Conservation (phyloP, 2,888 invertebrate species). For the Andrena fulva region DNA sequence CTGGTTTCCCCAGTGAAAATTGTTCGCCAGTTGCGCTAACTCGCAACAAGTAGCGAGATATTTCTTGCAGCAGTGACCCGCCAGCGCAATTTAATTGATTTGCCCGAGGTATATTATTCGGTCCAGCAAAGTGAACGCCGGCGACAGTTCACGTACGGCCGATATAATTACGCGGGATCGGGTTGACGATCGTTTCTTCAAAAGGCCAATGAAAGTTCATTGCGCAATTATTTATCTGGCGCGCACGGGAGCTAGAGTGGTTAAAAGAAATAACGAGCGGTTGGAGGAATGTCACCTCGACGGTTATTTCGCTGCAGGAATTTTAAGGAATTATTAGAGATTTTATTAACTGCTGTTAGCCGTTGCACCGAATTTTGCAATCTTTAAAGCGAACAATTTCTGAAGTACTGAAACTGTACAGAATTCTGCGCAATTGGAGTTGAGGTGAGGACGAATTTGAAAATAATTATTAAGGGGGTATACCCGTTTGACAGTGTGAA, state of each 20-base stretch:
- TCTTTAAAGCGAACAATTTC: background rate
- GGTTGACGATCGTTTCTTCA: slow-evolving; percentile 40
- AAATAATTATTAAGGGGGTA: too few species aligned
- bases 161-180: slow-evolving; percentile 41
- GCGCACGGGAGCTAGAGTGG: slow-evolving; percentile 4
- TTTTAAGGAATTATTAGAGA: background rate
- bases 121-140: background rate
- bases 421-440: too few species aligned
- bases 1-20: slow-evolving; percentile 4
- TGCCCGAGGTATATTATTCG: slow-evolving; percentile 26
- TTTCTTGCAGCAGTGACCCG: background rate
- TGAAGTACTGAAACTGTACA: too few species aligned
- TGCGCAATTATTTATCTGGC: slow-evolving; percentile 35
- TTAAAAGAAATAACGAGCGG: slow-evolving; percentile 33
- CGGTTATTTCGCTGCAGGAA: slow-evolving; percentile 9
- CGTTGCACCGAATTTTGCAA: background rate
- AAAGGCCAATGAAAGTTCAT: slow-evolving; percentile 54
- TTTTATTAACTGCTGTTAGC: too few species aligned
- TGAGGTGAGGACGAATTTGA: too few species aligned
- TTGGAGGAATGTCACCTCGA: slow-evolving; percentile 9
- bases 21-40: background rate
- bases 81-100: slow-evolving; percentile 8
- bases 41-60: background rate
- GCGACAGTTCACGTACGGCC: background rate
- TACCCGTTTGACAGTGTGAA: too few species aligned